Conservation (phyloP, 2,888 invertebrate species). For the Kryphioiulus occultus region DNA sequence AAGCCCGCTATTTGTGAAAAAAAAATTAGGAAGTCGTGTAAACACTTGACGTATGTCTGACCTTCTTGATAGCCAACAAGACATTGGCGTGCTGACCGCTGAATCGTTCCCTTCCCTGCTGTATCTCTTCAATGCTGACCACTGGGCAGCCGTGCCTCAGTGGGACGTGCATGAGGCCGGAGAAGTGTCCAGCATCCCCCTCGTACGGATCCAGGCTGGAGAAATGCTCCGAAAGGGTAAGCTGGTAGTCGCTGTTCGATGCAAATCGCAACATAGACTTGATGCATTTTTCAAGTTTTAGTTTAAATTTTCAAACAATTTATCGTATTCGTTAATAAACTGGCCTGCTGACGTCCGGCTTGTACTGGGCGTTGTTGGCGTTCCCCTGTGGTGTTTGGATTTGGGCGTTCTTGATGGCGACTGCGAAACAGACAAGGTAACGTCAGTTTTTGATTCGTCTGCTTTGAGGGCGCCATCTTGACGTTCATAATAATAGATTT, state of each 20-base stretch:
- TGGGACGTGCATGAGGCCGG: background rate
- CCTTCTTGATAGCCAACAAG: background rate
- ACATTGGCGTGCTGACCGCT: background rate
- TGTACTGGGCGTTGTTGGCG: background rate
- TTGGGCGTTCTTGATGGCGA: background rate
- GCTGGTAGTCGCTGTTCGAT: background rate
- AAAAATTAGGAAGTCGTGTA: too few species aligned
- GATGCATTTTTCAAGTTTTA: too few species aligned
- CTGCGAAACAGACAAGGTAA: background rate
- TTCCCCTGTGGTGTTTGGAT: background rate
- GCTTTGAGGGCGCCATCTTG: too few species aligned
- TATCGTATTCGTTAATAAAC: too few species aligned
- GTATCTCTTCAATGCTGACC: background rate
- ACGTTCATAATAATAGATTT: too few species aligned
- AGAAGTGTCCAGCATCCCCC: background rate
- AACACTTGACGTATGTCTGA: too few species aligned
- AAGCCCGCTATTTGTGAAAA: too few species aligned
- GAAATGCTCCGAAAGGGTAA: background rate
- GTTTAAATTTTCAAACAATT: too few species aligned
- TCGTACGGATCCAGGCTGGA: background rate
- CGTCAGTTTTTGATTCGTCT: too few species aligned
- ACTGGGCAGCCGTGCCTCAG: background rate
- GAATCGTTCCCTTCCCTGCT: background rate
- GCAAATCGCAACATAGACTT: too few species aligned
- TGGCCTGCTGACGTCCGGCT: background rate